Evolutionary conservation across 2,113 vertebrate species (phyloP).

Genomic region (Gracilinanus agilis): DNA sequence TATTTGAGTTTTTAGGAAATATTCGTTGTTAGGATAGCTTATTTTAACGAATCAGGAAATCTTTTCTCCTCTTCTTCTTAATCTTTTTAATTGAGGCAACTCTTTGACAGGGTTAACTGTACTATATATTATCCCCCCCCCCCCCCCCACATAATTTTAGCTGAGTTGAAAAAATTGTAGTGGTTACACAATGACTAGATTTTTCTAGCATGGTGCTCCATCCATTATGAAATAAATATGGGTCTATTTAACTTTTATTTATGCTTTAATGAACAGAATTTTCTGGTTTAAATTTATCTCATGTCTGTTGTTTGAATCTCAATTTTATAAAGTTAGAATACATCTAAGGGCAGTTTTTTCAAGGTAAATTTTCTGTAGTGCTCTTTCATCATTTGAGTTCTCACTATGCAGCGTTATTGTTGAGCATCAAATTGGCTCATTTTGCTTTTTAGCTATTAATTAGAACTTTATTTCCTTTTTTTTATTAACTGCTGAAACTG

Average conservation of each 20-base stretch:
- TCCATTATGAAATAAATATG: background rate
- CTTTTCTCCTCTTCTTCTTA: background rate
- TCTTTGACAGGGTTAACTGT: background rate
- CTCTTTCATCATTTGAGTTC: too few species aligned
- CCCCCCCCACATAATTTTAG: background rate
- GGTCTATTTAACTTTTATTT: background rate
- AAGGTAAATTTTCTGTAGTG: too few species aligned
- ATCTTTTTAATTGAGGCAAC: background rate
- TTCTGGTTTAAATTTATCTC: background rate
- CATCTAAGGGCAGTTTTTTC: background rate
- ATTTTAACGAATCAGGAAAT: background rate
- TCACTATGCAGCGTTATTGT: background rate
- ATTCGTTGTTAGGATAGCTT: background rate
- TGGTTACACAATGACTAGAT: background rate
- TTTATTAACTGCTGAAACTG: background rate
- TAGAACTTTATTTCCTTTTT: background rate
- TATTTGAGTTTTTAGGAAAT: background rate
- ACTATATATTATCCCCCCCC: background rate
- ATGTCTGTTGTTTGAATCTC: background rate
- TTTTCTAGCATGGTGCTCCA: background rate
- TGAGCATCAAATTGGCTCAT: constrained; percentile 2
- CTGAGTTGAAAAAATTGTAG: background rate
- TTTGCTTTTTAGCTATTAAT: background rate
- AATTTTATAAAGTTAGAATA: constrained; percentile 25
- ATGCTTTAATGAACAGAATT: background rate